Evolutionary conservation across 2,797 vertebrate genomes (phyloP), one percentile per base, ranked within the genome.

Genomic region (Delichon dasypus): DNA sequence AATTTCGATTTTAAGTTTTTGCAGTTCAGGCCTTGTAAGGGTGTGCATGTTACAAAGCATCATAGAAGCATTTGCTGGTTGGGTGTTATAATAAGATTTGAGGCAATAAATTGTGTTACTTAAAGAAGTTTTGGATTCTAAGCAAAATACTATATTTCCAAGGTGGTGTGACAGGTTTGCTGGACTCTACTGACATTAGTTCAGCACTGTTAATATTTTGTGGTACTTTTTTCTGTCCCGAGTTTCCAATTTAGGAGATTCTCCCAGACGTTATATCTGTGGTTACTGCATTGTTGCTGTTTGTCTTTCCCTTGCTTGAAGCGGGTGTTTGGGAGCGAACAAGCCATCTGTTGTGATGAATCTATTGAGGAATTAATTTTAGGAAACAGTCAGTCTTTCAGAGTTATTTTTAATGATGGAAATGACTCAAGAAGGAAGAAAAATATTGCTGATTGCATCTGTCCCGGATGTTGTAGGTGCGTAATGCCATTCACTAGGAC

Each of bases 281-380:
- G 57, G 21, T 50, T 79, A 5, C 36, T 73, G 65, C 50, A 22
- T 11, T 50, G 38, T 38, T 64, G 74, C 71, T 67, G 30, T 48
- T 68, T 53, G 53, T 36, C 62, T 48, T 85, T 54, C 32, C 36
- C 70, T 48, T 48, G 36, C 9, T 8, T 50, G 72, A 83, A 67
- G 53, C 29, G 45, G 36, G 26, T 61, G 42, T 44, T 93, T 51
- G 54, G 4, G 8, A 61, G 68, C 44, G 61, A 83, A 48, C 2
- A 16, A 89, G 21, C 38, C 1, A 5, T 70, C 64, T 89, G 13
- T 64, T 85, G 34, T 51, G 65, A 50, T 83, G n/a, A 71, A 65
- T 79, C 72, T 80, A 51, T 38, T 44, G 44, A 88, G 68, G 54
- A 89, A 73, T 90, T 81, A 62, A 45, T 88, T 94, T 94, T 81